Evolutionary conservation across 2,888 invertebrate species (phyloP), one percentile per base, ranked within the genome.

Genomic region (Morpho deidamia): DNA sequence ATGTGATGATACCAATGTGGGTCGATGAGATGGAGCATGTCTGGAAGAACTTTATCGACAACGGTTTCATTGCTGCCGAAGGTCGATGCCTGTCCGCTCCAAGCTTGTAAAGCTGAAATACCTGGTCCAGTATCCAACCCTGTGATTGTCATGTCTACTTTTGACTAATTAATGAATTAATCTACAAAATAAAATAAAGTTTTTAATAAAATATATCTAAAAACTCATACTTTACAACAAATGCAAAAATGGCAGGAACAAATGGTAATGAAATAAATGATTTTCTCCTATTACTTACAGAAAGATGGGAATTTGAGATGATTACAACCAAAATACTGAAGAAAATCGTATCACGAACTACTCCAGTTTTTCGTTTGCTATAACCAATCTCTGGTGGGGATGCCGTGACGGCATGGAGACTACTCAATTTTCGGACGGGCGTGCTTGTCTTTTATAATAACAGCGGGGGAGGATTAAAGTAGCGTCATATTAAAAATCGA

Each of bases 11-110:
- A 94, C 96, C 96, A 96, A 76, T 94, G 93, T 42, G 95, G 90
- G 75, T 95, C 94, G 63, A 95, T 88, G 89, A 95, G 84, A 75
- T 93, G 93, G 63, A 94, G 86, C 93, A 95, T 93, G 49, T 95
- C 95, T 11, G 93, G 92, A 45, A 91, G 88, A 64, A 95, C 95
- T 83, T 93, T 95, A 85, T 96, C 96, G 66, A 95, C 95, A 63
- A 96, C 95, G 59, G 96, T 95, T 72, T 94, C 91, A 84, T 96
- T 96, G 58, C 91, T 71, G 68, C 91, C 74, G 69, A 90, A 83
- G 68, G 91, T 83, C 41, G 86, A 82, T 44, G 81, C 83, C 56
- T 88, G 79, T 38, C 86, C 87, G 58, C 84, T 86, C 88, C 89
- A 90, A 50, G 87, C 78, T 68, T 90, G 87, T 58, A 90, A 70